A percentile compares a stretch with the other conserved stretches of the same genome.
Evolutionary conservation across 1,140 invertebrate species (phyloP).

Genomic region (Ostrea denselamellosa): DNA sequence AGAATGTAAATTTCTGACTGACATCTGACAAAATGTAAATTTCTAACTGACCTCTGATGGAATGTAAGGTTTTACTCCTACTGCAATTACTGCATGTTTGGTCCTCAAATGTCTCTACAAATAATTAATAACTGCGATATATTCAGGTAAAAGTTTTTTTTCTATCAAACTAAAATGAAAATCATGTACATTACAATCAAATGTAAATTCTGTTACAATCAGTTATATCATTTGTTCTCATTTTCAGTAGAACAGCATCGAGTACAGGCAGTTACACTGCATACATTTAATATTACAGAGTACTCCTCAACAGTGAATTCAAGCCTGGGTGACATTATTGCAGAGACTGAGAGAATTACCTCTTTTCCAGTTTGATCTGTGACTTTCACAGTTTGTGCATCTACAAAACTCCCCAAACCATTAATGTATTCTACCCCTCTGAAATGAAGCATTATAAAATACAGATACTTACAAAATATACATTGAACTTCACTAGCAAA

Average conservation of each 20-base stretch:
- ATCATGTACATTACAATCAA: background rate
- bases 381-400: conserved; percentile 66
- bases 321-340: too few relatives aligned
- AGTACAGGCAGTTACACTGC: background rate
- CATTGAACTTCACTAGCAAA: too few relatives aligned
- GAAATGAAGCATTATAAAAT: conserved; percentile 7
- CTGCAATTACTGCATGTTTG: conserved; percentile 64
- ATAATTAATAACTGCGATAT: background rate
- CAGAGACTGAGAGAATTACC: conserved; percentile 45
- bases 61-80: conserved; percentile 58
- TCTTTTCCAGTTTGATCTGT: conserved; percentile 63
- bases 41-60: conserved; percentile 46
- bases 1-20: too few relatives aligned
- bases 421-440: conserved; percentile 74
- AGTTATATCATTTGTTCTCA: too few relatives aligned
- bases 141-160: background rate
- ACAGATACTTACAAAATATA: too few relatives aligned
- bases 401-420: conserved; percentile 68
- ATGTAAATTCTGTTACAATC: too few relatives aligned
- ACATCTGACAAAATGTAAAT: background rate
- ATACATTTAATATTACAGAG: background rate
- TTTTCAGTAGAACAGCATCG: too few relatives aligned
- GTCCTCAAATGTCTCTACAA: conserved; percentile 60
- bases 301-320: too few relatives aligned
- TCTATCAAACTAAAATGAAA: background rate